These are phyloP conservation scores for Microplitis deprimator DNA, from an alignment of 2,888 invertebrate genomes.

Conservation along the genomic window DNA sequence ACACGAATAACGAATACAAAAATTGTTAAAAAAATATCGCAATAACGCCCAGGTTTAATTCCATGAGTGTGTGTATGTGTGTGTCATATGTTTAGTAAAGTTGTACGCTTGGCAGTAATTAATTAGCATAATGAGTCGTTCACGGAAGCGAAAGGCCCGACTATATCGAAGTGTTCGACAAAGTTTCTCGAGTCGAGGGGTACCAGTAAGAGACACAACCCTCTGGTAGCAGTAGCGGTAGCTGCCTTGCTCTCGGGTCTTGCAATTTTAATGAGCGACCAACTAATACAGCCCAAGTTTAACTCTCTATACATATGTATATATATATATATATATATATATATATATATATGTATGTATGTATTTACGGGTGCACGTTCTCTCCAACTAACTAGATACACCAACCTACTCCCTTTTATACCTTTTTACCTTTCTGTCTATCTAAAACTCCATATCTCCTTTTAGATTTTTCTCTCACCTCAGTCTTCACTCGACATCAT, in stretches of 20 bases:
- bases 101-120: constrained; percentile 52
- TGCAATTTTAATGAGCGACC: constrained; percentile 62
- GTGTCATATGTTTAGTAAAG: constrained; percentile 24
- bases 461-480: not conserved
- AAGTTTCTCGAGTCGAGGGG: constrained; percentile 45
- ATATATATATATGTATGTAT: not conserved
- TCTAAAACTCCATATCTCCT: constrained; percentile 18
- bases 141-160: constrained; percentile 50
- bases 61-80: constrained; percentile 13
- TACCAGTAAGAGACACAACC: constrained; percentile 40
- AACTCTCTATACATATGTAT: not conserved
- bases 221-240: constrained; percentile 19
- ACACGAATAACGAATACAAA: not conserved
- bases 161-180: constrained; percentile 49
- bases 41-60: not conserved
- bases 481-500: constrained; percentile 4
- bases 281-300: constrained; percentile 46
- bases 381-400: constrained; percentile 23
- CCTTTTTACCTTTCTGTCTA: constrained; percentile 26
- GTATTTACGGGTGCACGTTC: constrained; percentile 18
- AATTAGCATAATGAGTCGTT: constrained; percentile 64
- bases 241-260: constrained; percentile 44
- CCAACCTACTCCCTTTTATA: not conserved
- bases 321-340: constrained; percentile 14
- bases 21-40: not conserved